Conservation (phyloP, 30 jellyfish, hydroid and myxozoan species). For the Morbakka virulenta region DNA sequence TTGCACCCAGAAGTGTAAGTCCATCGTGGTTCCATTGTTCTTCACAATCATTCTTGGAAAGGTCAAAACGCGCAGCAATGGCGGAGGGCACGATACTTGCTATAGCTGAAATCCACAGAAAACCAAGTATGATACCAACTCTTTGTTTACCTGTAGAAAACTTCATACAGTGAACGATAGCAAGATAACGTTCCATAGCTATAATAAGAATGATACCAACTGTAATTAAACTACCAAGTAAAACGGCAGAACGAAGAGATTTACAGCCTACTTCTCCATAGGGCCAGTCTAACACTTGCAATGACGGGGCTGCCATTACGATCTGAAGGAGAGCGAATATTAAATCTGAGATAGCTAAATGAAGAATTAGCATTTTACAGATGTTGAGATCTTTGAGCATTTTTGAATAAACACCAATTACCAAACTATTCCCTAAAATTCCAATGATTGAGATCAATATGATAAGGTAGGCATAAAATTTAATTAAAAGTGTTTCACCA, state of each 20-base stretch:
- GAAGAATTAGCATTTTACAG: too few relatives aligned
- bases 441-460: slow-evolving; percentile 11
- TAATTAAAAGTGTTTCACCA: too few relatives aligned
- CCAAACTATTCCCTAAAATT: slow-evolving; percentile 24
- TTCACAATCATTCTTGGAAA: neutral
- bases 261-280: slow-evolving; percentile 1
- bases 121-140: neutral
- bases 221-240: slow-evolving; percentile 22
- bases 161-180: slow-evolving; percentile 3
- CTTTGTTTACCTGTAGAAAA: neutral
- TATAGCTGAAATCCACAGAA: slow-evolving; percentile 11
- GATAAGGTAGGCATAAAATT: slow-evolving; percentile 2
- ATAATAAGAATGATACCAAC: slow-evolving; percentile 9
- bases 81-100: neutral
- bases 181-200: slow-evolving; percentile 29
- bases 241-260: neutral
- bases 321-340: too few relatives aligned
- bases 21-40: neutral
- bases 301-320: too few relatives aligned
- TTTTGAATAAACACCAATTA: slow-evolving; percentile 3
- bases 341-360: too few relatives aligned
- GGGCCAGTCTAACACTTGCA: neutral
- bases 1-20: too few relatives aligned
- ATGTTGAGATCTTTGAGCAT: too few relatives aligned
- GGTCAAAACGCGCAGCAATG: neutral